These are phyloP conservation scores for Allygus modestus DNA, from an alignment of 2,888 invertebrate species.

Conservation along the genomic window DNA sequence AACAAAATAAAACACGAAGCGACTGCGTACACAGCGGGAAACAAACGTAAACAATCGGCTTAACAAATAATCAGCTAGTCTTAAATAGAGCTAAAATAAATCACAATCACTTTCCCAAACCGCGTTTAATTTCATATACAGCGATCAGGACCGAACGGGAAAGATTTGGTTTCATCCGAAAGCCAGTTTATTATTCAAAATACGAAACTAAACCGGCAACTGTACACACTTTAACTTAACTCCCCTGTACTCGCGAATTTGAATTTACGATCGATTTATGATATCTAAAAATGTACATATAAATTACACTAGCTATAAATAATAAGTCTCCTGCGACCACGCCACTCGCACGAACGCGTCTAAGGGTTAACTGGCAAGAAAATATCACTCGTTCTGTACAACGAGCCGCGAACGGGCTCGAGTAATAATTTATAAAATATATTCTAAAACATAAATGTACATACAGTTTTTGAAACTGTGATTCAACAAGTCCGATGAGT, in stretches of 20 bases:
- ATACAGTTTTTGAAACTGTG: conserved; percentile 58
- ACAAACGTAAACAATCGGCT: conserved; percentile 56
- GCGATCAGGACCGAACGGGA: neutral
- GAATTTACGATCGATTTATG: conserved; percentile 1
- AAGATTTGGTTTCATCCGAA: conserved; percentile 45
- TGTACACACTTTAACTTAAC: conserved; percentile 24
- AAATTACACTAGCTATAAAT: conserved; percentile 57
- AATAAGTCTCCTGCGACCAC: conserved; percentile 8
- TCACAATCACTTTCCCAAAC: conserved; percentile 54
- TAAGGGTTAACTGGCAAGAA: conserved; percentile 55
- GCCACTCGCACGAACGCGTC: neutral
- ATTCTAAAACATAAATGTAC: conserved; percentile 57
- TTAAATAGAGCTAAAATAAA: conserved; percentile 54
- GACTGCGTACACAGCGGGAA: conserved; percentile 51
- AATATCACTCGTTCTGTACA: conserved; percentile 60
- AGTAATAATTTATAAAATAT: conserved; percentile 60
- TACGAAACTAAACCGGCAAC: conserved; percentile 11
- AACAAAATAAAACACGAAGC: conserved; percentile 50
- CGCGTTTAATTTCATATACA: neutral
- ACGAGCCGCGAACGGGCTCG: neutral
- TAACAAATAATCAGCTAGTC: conserved; percentile 57
- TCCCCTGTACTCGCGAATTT: conserved; percentile 26
- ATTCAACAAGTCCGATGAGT: conserved; percentile 39
- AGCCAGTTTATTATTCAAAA: neutral
- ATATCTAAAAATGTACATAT: conserved; percentile 55